A percentile compares a stretch with the other conserved stretches of the same genome.
Evolutionary conservation across 2,888 invertebrate species (phyloP).

Genomic region (Augochlorella aurata): DNA sequence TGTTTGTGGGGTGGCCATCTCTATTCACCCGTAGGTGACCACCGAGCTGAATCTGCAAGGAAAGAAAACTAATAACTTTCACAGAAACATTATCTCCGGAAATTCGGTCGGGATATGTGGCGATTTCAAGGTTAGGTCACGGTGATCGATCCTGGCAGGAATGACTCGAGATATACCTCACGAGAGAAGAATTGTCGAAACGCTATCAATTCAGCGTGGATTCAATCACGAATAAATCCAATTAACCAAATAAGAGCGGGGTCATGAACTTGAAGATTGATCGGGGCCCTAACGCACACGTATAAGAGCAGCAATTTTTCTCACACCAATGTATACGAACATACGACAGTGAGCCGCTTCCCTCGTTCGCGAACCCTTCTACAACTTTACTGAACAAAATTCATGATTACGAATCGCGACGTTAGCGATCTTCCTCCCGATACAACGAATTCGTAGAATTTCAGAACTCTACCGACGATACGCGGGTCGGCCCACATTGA

Average conservation of each 20-base stretch:
- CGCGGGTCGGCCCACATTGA: slow-evolving; percentile 66
- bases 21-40: slow-evolving; percentile 58
- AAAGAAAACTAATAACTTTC: slow-evolving; percentile 28
- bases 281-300: slow-evolving; percentile 59
- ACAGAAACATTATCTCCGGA: slow-evolving; percentile 22
- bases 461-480: slow-evolving; percentile 52
- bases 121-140: slow-evolving; percentile 70
- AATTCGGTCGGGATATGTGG: slow-evolving; percentile 29
- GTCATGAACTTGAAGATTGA: slow-evolving; percentile 68
- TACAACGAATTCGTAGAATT: slow-evolving; percentile 29
- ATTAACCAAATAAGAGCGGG: slow-evolving; percentile 61
- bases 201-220: slow-evolving; percentile 60
- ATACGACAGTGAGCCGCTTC: slow-evolving; percentile 37
- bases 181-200: slow-evolving; percentile 52
- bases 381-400: slow-evolving; percentile 47
- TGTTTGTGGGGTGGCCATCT: slow-evolving; percentile 72
- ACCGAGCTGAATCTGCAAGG: slow-evolving; percentile 55
- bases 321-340: slow-evolving; percentile 35
- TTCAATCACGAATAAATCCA: slow-evolving; percentile 61
- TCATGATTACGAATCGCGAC: slow-evolving; percentile 50
- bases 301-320: slow-evolving; percentile 51
- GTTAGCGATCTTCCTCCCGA: slow-evolving; percentile 25
- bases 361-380: slow-evolving; percentile 26
- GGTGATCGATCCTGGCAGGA: slow-evolving; percentile 57
- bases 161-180: slow-evolving; percentile 56